Evolutionary conservation across 2,888 invertebrate genomes (phyloP).

Genomic region (Crioceris asparagi): DNA sequence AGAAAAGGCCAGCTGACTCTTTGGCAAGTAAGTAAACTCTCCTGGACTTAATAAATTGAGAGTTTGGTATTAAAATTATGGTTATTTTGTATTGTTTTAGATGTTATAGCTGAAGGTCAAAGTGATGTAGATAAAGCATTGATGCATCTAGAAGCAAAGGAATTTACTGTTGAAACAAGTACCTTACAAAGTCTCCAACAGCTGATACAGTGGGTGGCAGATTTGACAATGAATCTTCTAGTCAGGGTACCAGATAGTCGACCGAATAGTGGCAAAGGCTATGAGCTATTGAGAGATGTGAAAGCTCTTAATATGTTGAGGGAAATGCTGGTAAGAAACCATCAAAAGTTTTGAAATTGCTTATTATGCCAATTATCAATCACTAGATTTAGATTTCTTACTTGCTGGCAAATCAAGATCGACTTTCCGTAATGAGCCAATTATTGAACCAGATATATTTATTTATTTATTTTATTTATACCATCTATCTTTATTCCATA

Average conservation of each 20-base stretch:
- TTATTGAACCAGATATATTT: no score
- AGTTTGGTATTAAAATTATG: background rate
- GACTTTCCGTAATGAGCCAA: no score
- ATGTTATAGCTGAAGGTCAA: constrained; percentile 57
- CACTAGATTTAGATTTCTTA: no score
- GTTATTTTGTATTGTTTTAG: constrained; percentile 22
- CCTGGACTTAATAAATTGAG: background rate
- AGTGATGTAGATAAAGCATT: constrained; percentile 71
- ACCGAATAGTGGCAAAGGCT: constrained; percentile 34
- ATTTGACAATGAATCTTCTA: constrained; percentile 74
- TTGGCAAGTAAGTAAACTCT: constrained; percentile 43
- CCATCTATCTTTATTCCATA: no score
- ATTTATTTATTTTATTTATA: no score
- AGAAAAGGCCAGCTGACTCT: constrained; percentile 76
- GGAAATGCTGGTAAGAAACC: constrained; percentile 65
- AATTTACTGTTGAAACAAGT: constrained; percentile 72
- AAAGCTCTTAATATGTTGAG: constrained; percentile 68
- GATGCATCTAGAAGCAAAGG: constrained; percentile 72
- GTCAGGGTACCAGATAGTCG: constrained; percentile 57
- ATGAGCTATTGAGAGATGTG: constrained; percentile 70
- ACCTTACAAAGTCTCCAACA: constrained; percentile 81
- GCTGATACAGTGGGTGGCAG: constrained; percentile 82
- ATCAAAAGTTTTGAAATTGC: no score
- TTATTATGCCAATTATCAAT: no score
- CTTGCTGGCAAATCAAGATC: no score